These are phyloP conservation scores for Sapayoa aenigma DNA, from an alignment of 2,113 vertebrate species.

Conservation along the genomic window DNA sequence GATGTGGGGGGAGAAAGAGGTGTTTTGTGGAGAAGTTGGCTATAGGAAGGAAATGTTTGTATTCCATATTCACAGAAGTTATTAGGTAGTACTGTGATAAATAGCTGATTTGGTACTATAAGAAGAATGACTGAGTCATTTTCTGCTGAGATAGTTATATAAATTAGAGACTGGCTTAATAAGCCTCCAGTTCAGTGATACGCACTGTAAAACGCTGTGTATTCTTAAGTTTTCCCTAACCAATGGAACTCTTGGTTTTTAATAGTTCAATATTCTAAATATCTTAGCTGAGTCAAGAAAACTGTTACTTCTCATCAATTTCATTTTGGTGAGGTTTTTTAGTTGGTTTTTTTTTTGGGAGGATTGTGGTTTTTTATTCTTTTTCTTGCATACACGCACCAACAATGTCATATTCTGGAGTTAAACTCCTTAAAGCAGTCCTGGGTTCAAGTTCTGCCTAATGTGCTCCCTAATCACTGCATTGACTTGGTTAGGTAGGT, in stretches of 20 bases:
- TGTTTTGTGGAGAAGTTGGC: neutral
- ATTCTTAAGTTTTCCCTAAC: neutral
- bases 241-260: neutral
- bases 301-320: neutral
- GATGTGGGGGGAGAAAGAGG: neutral
- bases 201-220: neutral
- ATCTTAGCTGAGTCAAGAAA: neutral
- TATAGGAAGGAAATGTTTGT: neutral
- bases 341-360: too few relatives aligned
- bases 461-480: neutral
- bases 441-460: neutral
- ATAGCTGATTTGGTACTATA: neutral
- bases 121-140: neutral
- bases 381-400: neutral
- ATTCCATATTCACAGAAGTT: neutral
- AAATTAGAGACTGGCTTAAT: conserved; percentile 1
- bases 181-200: neutral
- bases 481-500: neutral
- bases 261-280: neutral
- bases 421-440: neutral
- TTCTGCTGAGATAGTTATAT: neutral
- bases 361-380: too few relatives aligned
- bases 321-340: too few relatives aligned
- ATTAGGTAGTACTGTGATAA: neutral
- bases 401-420: neutral